Evolutionary conservation across 2,113 vertebrate species (phyloP).

Genomic region (Shinisaurus crocodilurus): DNA sequence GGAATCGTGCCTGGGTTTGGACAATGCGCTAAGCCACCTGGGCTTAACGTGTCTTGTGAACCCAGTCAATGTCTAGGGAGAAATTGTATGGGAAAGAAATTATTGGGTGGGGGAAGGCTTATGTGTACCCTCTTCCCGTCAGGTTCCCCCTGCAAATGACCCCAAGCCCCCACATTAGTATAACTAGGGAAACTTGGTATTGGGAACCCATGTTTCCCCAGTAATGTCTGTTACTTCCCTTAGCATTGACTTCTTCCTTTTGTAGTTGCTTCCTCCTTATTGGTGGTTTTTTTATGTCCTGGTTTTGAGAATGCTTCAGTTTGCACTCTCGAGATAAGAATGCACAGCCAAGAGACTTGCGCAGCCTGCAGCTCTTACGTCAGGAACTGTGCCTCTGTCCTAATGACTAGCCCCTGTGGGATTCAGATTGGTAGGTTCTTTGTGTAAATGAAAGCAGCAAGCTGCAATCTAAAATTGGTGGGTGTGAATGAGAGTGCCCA

Average conservation of each 20-base stretch:
- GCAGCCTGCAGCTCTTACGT: not conserved
- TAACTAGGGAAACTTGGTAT: too few relatives aligned
- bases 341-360: not conserved
- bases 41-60: too few relatives aligned
- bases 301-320: not conserved
- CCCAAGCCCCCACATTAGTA: too few relatives aligned
- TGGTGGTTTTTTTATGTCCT: not conserved
- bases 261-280: not conserved
- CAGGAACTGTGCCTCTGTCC: not conserved
- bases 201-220: not conserved
- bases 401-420: not conserved
- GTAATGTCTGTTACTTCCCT: not conserved
- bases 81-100: not conserved
- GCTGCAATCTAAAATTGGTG: conserved; percentile 43
- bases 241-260: not conserved
- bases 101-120: not conserved
- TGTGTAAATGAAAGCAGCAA: not conserved
- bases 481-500: not conserved
- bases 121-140: not conserved
- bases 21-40: too few relatives aligned
- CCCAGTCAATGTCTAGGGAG: fast-evolving
- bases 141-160: not conserved
- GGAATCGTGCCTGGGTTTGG: too few relatives aligned
- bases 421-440: not conserved
- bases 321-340: not conserved